Percentiles rank a stretch among this genome's conserved stretches.
These are phyloP conservation scores for Nasonia giraulti DNA, from an alignment of 1,140 invertebrate genomes.

Conservation along the genomic window DNA sequence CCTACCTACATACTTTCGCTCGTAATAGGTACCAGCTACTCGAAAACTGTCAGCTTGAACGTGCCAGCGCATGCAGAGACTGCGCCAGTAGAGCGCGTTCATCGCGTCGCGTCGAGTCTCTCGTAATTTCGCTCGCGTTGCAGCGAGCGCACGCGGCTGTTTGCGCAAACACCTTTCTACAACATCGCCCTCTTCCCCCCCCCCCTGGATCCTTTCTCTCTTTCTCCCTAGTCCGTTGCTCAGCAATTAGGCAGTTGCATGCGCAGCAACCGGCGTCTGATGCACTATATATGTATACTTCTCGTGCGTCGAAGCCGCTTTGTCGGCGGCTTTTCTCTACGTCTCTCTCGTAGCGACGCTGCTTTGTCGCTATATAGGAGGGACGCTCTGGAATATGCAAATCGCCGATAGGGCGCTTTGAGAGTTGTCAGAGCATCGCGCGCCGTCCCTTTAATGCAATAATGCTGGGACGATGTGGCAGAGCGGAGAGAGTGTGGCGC, in stretches of 20 bases:
- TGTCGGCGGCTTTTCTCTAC: background rate
- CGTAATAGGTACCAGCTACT: background rate
- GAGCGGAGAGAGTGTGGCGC: background rate
- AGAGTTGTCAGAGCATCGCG: background rate
- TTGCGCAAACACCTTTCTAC: constrained; percentile 45
- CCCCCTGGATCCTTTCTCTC: constrained; percentile 4
- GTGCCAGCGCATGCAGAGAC: background rate
- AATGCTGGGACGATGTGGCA: background rate
- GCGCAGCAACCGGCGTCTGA: background rate
- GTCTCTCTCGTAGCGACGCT: background rate
- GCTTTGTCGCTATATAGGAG: background rate
- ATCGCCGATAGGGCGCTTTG: constrained; percentile 30
- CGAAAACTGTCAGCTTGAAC: background rate
- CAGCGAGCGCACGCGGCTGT: background rate
- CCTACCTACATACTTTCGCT: background rate
- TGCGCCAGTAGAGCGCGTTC: background rate
- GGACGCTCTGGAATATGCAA: constrained; percentile 12
- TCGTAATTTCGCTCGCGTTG: constrained; percentile 16
- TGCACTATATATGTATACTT: background rate
- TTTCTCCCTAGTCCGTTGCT: background rate
- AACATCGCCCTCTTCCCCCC: background rate
- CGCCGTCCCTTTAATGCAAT: background rate
- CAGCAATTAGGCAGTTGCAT: background rate
- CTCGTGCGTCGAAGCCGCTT: background rate
- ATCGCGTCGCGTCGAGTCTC: background rate